phyloP scores from a whole-genome alignment of 2,888 invertebrate genomes.

The Microctonus hyperodae region DNA sequence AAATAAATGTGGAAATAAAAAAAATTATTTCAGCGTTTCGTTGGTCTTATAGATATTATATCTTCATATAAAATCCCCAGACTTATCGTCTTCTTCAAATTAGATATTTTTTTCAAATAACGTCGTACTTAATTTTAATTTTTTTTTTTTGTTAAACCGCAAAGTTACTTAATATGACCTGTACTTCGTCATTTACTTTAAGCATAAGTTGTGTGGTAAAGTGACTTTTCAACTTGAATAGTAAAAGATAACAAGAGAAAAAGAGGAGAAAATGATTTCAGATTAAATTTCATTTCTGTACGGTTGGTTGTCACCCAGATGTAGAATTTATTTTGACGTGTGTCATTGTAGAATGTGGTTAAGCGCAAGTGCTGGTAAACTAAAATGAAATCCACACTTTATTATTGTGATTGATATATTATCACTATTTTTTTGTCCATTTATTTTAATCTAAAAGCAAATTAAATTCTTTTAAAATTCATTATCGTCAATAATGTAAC shows the following conservation, averaged over 20 bases:
- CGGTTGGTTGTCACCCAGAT: slow-evolving; percentile 5
- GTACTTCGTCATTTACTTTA: neutral
- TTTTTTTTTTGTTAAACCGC: slow-evolving; percentile 3
- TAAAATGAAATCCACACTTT: neutral
- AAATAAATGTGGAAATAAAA: too few species aligned
- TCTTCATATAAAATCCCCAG: neutral
- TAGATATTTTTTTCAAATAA: too few species aligned
- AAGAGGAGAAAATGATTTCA: neutral
- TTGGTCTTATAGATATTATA: neutral
- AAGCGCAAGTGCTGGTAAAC: neutral
- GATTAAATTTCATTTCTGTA: slow-evolving; percentile 17
- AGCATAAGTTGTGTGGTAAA: neutral
- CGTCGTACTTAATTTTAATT: too few species aligned
- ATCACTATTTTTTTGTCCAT: neutral
- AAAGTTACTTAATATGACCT: neutral
- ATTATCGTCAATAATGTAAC: neutral
- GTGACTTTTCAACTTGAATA: neutral
- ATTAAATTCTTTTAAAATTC: neutral
- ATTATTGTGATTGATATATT: neutral
- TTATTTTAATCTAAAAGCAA: too few species aligned
- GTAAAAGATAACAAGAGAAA: neutral
- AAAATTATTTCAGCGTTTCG: too few species aligned
- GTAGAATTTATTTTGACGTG: slow-evolving; percentile 15
- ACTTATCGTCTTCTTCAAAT: neutral
- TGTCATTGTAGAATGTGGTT: neutral